Evolutionary conservation across 2,113 vertebrate species (phyloP), one percentile per base, ranked within the genome.

Genomic region (Toxotes jaculatrix): DNA sequence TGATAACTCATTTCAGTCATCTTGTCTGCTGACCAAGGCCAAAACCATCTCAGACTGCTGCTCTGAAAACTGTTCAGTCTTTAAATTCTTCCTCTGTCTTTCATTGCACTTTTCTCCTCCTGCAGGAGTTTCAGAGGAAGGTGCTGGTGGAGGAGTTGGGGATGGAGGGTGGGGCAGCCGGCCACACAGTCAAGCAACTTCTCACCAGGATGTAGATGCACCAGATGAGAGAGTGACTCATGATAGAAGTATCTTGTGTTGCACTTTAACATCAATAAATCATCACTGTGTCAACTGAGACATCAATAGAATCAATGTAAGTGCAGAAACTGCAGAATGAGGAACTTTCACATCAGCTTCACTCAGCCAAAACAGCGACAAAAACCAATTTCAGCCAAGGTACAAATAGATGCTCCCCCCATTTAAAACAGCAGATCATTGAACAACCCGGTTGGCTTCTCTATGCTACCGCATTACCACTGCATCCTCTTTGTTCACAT

Each of bases 41-140:
- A 4, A 16, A 49, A 19, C 16, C 16, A 49, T 19, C 7, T 49
- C 16, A 7, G 16, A 49, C 47, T 19, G 27, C 27, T 27, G 27
- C 27, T 27, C 27, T 27, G 27, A 27, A 38, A 79, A 16, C 27
- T 19, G 16, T 13, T 63, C 13, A 62, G 1, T 61, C 19, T 53
- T 11, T 51, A 17, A 36, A 21, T 2, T 14, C 43, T 75, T 19
- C 14, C 14, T 38, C 10, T 45, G 6, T 36, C 1, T 38, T 43
- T 66, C 23, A 10, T 71, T 5, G 66, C 34, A 27, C 27, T 21
- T 13, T 4, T 62, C 42, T 74, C 3, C 7, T 83, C 3, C 66
- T 84, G 51, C 80, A 95, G 93, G 88, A 91, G 55, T 94, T 95
- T 81, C 93, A 95, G 84, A 92, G 75, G 76, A 91, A 87, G 61